Evolutionary conservation across 2,113 vertebrate species (phyloP).

Genomic region (Melanocharis versteri): DNA sequence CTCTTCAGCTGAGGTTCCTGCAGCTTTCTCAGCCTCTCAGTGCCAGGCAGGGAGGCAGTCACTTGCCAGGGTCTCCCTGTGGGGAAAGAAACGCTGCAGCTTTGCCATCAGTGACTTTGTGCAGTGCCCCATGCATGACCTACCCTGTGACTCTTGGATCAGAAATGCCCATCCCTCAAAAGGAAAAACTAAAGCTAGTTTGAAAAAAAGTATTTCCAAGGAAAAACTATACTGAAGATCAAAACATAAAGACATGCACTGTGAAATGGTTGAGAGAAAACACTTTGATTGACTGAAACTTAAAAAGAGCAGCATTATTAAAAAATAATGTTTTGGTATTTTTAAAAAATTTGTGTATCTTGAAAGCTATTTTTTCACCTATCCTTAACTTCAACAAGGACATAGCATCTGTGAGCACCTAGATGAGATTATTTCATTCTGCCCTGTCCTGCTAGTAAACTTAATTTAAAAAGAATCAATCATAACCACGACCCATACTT

Average conservation of each 20-base stretch:
- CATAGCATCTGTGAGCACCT: background rate
- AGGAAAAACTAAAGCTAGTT: background rate
- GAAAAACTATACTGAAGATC: background rate
- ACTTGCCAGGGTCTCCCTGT: fast-evolving
- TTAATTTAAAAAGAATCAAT: background rate
- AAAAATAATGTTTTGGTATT: background rate
- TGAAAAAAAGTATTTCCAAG: background rate
- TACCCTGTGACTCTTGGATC: background rate
- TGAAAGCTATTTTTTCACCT: background rate
- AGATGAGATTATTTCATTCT: background rate
- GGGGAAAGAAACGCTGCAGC: background rate
- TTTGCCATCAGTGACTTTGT: background rate
- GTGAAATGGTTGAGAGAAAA: background rate
- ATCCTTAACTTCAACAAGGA: background rate
- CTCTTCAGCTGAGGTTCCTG: background rate
- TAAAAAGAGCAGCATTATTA: background rate
- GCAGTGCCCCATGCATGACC: fast-evolving
- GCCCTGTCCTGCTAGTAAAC: background rate
- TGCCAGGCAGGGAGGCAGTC: background rate
- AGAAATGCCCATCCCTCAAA: background rate
- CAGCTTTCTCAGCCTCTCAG: background rate
- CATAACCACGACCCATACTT: fast-evolving
- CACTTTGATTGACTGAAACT: background rate
- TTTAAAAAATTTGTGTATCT: background rate
- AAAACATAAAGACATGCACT: background rate